Evolutionary conservation across 2,797 vertebrate genomes (phyloP).

Genomic region (Aythya fuligula): DNA sequence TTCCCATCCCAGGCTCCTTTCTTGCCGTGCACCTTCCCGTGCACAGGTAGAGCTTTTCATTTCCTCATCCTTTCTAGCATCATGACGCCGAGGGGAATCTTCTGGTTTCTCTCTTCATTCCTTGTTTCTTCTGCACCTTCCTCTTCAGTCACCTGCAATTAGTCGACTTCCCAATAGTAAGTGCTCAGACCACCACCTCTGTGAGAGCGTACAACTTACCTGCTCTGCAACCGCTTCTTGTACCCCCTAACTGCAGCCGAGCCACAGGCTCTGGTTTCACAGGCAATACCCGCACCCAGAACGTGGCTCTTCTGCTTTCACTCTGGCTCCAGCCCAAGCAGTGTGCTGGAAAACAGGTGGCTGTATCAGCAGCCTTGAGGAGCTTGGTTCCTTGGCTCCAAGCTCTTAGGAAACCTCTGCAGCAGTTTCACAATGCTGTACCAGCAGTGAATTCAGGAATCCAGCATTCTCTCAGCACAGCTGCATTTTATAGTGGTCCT

Average conservation of each 20-base stretch:
- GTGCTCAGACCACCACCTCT: background rate
- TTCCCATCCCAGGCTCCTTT: background rate
- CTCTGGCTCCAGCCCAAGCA: background rate
- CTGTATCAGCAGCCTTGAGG: background rate
- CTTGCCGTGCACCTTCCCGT: accelerated
- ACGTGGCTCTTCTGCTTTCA: background rate
- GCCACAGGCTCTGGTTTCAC: background rate
- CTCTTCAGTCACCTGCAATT: background rate
- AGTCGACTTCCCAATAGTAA: background rate
- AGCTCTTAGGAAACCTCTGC: background rate
- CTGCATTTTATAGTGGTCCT: background rate
- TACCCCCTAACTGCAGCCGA: too few species aligned
- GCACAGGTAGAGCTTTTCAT: background rate
- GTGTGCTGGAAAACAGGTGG: accelerated
- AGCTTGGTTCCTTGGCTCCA: background rate
- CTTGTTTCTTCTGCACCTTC: accelerated
- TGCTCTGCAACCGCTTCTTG: background rate
- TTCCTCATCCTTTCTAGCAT: background rate
- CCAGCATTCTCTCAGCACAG: background rate
- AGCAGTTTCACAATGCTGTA: background rate
- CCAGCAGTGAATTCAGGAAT: background rate
- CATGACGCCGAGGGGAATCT: background rate
- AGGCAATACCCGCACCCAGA: background rate
- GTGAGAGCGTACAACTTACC: background rate
- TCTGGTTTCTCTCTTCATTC: background rate